Evolutionary conservation across 2,888 invertebrate genomes (phyloP).

Genomic region (Apomyelois bistriatella): DNA sequence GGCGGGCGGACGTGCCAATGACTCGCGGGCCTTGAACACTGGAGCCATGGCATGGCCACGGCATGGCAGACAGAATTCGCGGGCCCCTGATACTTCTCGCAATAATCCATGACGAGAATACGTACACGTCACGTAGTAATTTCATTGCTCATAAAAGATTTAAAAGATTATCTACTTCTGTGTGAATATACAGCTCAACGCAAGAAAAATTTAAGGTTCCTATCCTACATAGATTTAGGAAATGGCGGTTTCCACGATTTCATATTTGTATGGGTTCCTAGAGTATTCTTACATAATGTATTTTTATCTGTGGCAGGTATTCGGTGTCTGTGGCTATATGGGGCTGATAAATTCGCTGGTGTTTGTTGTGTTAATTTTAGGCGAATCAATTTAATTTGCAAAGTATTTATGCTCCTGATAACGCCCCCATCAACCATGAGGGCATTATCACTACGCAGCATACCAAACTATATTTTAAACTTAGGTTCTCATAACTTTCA

Average conservation of each 20-base stretch:
- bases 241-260: too few relatives aligned
- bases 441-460: constrained; percentile 48
- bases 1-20: constrained; percentile 52
- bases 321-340: too few relatives aligned
- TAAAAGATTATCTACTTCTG: too few relatives aligned
- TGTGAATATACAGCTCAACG: too few relatives aligned
- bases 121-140: not conserved
- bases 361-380: constrained; percentile 37
- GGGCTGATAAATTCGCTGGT: not conserved
- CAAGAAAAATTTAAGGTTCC: too few relatives aligned
- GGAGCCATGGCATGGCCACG: too few relatives aligned
- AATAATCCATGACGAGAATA: constrained; percentile 1
- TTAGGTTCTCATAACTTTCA: constrained; percentile 5
- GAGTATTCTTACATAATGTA: too few relatives aligned
- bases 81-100: constrained; percentile 32
- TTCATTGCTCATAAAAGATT: not conserved
- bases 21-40: constrained; percentile 61
- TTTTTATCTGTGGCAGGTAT: too few relatives aligned
- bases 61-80: constrained; percentile 41
- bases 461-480: constrained; percentile 5
- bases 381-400: constrained; percentile 10
- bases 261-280: too few relatives aligned
- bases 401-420: constrained; percentile 14
- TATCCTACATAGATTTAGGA: too few relatives aligned
- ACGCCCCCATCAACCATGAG: constrained; percentile 36